Base-by-base conservation (phyloP, 2,797 vertebrate genomes). In the Telmatherina bonti region DNA sequence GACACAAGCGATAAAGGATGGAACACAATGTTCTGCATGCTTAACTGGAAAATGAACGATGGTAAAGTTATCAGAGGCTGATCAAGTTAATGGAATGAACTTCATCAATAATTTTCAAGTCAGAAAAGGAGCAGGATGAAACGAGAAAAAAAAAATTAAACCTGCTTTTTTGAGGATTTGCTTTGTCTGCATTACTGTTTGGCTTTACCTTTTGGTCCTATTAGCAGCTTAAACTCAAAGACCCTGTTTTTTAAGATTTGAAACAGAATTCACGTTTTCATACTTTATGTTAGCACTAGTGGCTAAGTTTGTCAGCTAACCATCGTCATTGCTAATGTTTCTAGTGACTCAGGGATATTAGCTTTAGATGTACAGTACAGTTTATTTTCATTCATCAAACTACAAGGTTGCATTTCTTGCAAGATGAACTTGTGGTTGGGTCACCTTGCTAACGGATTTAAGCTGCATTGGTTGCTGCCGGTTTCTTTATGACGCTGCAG, bases 371-470 rank as follows among this genome's bases (percentile, higher is more conserved):
- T 1, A 8, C 36, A 5, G 60, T 55, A 2, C 13, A 53, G 15
- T 52, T 1, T 6, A 52, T 64, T 62, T 55, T 65, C 20, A 65
- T 2, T 8, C 27, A 20, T 9, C 22, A n/a, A 29, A 13, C 64
- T 57, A 10, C 29, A 47, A 29, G 18, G 22, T 12, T 49, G 20
- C 33, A 36, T 55, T 49, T 30, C n/a, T 51, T 47, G 16, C 72
- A 33, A 24, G 59, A 76, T 72, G 69, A 71, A 63, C 65, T n/a
- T 0, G 26, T 2, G 35, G 8, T 52, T 2, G 18, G 73, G 84
- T 84, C 84, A 75, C 84, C 74, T 78, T 74, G 72, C 51, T 84
- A 60, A 65, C 70, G 69, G 61, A 47, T 54, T 66, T 68, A 47
- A 63, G 47, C 72, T 53, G 55, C 70, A 72, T 67, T 26, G 64